These are phyloP conservation scores for Himalopsyche phryganea DNA, from an alignment of 1,140 invertebrate species.

Conservation along the genomic window DNA sequence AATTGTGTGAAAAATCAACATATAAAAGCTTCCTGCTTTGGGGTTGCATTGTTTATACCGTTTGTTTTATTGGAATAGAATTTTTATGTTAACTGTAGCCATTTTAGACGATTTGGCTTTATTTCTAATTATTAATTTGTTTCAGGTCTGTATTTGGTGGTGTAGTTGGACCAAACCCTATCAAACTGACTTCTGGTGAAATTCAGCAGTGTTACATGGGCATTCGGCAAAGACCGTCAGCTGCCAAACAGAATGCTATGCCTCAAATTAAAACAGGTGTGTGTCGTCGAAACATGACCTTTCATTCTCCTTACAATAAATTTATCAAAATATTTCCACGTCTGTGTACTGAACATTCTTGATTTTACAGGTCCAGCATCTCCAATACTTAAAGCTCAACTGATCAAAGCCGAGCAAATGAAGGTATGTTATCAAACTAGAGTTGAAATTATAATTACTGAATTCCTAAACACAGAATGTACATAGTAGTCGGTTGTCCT, in stretches of 20 bases:
- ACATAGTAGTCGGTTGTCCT: too few species aligned
- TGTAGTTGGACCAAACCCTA: slow-evolving; percentile 70
- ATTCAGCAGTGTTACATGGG: slow-evolving; percentile 69
- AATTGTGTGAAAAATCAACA: too few species aligned
- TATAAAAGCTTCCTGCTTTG: too few species aligned
- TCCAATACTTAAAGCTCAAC: slow-evolving; percentile 49
- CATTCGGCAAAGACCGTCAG: slow-evolving; percentile 62
- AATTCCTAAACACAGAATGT: not conserved
- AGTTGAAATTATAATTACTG: slow-evolving; percentile 36
- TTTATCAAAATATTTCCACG: not conserved
- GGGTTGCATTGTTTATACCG: too few species aligned
- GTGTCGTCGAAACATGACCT: not conserved
- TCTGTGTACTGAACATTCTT: slow-evolving; percentile 14
- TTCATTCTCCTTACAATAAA: too few species aligned
- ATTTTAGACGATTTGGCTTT: too few species aligned
- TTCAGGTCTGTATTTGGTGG: slow-evolving; percentile 74
- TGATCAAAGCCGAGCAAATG: slow-evolving; percentile 35
- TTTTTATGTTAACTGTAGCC: too few species aligned
- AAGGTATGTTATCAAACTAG: slow-evolving; percentile 33
- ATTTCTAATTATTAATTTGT: slow-evolving; percentile 8
- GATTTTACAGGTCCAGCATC: slow-evolving; percentile 43
- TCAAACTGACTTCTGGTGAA: slow-evolving; percentile 59
- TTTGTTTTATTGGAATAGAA: too few species aligned
- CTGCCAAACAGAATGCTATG: not conserved
- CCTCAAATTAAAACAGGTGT: slow-evolving; percentile 27